Percentiles rank a stretch among this genome's conserved stretches.
Conservation (phyloP, 2,888 invertebrate species). For the Morpho achilles region DNA sequence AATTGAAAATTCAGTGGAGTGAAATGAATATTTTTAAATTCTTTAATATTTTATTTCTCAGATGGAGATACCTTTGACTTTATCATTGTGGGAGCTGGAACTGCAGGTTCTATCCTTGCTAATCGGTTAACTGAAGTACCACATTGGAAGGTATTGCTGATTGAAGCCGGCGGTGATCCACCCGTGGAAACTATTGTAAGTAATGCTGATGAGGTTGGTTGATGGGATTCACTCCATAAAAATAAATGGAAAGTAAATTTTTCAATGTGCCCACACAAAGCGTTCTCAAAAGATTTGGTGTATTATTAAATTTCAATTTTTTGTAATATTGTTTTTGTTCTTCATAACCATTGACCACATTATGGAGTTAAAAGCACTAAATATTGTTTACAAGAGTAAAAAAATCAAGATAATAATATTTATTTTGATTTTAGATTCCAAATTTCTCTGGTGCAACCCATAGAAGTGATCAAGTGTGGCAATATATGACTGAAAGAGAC, state of each 20-base stretch:
- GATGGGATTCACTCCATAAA: not conserved
- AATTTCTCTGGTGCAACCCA: slow-evolving; percentile 55
- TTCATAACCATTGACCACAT: too few species aligned
- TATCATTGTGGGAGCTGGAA: slow-evolving; percentile 62
- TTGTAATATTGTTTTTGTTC: too few species aligned
- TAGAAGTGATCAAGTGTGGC: slow-evolving; percentile 46
- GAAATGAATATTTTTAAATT: not conserved
- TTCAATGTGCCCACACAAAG: too few species aligned
- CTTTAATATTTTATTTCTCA: slow-evolving; percentile 24
- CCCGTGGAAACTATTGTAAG: slow-evolving; percentile 60
- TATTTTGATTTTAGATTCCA: slow-evolving; percentile 51
- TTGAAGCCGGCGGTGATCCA: slow-evolving; percentile 66
- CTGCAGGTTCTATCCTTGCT: slow-evolving; percentile 61
- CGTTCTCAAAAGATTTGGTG: too few species aligned
- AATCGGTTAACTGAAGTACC: slow-evolving; percentile 54
- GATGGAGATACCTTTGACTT: slow-evolving; percentile 63
- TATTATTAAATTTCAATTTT: too few species aligned
- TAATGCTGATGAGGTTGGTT: slow-evolving; percentile 13
- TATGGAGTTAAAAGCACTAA: too few species aligned
- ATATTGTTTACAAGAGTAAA: too few species aligned
- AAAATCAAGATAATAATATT: not conserved
- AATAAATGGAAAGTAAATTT: too few species aligned
- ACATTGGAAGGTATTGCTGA: slow-evolving; percentile 58
- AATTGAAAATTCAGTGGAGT: too few species aligned
- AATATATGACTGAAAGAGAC: slow-evolving; percentile 60